Evolutionary conservation across 2,113 vertebrate genomes (phyloP).

Genomic region (Halcyon malimbica): DNA sequence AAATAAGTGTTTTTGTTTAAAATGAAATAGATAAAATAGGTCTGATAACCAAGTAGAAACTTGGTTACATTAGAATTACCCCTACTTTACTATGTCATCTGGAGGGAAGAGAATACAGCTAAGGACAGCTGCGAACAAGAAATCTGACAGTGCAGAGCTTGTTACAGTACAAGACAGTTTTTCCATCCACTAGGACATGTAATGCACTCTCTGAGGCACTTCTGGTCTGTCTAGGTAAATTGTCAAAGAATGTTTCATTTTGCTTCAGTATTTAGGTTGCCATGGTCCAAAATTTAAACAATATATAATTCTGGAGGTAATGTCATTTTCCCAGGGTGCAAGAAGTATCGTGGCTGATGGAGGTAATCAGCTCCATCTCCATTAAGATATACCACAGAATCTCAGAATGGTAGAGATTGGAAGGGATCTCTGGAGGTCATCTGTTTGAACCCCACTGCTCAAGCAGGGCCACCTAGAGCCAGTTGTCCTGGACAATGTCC

Average conservation of each 20-base stretch:
- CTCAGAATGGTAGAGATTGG: background rate
- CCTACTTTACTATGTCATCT: background rate
- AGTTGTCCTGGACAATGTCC: background rate
- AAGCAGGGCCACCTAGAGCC: background rate
- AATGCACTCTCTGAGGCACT: fast-evolving
- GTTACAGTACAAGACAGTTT: background rate
- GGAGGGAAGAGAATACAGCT: background rate
- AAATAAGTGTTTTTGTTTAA: background rate
- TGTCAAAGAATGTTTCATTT: background rate
- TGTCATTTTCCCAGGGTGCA: background rate
- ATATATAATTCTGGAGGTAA: background rate
- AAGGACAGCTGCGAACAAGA: background rate
- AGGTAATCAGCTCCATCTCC: background rate
- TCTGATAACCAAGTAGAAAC: background rate
- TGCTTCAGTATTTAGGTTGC: background rate
- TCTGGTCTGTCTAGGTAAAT: background rate
- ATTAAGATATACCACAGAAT: background rate
- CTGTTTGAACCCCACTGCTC: background rate
- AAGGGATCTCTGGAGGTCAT: background rate
- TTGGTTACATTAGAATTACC: background rate
- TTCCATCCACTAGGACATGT: background rate
- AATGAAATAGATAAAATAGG: background rate
- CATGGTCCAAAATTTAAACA: background rate
- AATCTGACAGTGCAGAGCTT: background rate
- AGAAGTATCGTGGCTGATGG: background rate